Conservation (phyloP, 1,140 invertebrate species). For the Prorops nasuta region DNA sequence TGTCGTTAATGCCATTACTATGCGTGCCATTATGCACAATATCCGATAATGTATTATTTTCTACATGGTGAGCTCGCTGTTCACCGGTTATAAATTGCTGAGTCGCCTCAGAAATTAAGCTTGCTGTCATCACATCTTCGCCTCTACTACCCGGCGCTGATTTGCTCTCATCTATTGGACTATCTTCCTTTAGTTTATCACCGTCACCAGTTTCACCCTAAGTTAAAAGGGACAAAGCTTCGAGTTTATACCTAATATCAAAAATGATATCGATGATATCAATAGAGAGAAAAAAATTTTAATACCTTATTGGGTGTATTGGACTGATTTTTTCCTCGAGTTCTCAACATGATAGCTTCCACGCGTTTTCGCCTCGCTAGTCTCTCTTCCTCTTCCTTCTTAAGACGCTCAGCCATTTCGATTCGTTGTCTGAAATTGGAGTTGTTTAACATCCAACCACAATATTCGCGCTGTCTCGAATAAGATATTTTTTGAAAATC, state of each 20-base stretch:
- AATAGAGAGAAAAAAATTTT: no score
- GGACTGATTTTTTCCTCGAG: slow-evolving; percentile 65
- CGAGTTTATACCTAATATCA: no score
- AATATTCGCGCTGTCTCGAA: background rate
- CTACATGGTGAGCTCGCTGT: slow-evolving; percentile 40
- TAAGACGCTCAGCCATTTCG: slow-evolving; percentile 72
- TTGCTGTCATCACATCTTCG: slow-evolving; percentile 51
- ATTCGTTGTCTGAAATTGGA: slow-evolving; percentile 60
- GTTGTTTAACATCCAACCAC: background rate
- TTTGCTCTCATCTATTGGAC: slow-evolving; percentile 46
- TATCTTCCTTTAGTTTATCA: slow-evolving; percentile 52
- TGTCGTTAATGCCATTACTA: slow-evolving; percentile 51
- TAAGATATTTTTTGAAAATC: slow-evolving; percentile 9
- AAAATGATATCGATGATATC: no score
- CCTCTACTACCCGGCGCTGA: slow-evolving; percentile 36
- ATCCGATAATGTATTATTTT: slow-evolving; percentile 33
- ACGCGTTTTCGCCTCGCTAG: slow-evolving; percentile 74
- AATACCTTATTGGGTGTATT: slow-evolving; percentile 55
- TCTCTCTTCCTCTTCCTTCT: slow-evolving; percentile 78
- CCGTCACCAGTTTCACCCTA: slow-evolving; percentile 48
- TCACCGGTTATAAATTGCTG: slow-evolving; percentile 50
- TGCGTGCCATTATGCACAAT: slow-evolving; percentile 51
- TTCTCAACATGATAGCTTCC: slow-evolving; percentile 81
- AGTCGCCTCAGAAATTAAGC: slow-evolving; percentile 51
- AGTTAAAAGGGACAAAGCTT: no score